Conservation (phyloP, 2,888 invertebrate species). For the Caenorhabditis doughertyi region DNA sequence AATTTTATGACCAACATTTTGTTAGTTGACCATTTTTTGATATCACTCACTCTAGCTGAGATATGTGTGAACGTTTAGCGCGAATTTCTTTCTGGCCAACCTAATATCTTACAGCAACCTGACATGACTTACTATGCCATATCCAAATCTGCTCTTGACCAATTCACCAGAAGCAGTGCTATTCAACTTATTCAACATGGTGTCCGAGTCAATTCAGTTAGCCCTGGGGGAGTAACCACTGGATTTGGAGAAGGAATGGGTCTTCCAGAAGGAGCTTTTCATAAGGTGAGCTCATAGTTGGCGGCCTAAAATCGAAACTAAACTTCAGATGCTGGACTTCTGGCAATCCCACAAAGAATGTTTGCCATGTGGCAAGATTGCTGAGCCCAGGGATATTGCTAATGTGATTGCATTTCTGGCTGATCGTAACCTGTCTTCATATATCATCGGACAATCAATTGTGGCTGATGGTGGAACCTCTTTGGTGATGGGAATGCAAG, state of each 20-base stretch:
- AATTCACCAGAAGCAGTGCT: constrained; percentile 32
- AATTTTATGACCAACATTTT: no score
- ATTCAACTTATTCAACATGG: constrained; percentile 41
- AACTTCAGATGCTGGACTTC: not conserved
- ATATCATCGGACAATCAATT: constrained; percentile 55
- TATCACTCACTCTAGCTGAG: no score
- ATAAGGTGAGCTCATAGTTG: not conserved
- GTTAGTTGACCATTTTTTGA: no score
- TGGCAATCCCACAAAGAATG: constrained; percentile 16
- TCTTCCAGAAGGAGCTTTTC: not conserved
- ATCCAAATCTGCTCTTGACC: constrained; percentile 41
- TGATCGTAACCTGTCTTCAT: constrained; percentile 40
- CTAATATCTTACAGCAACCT: not conserved
- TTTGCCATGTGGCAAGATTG: constrained; percentile 32
- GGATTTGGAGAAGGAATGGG: constrained; percentile 34
- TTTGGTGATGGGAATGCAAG: constrained; percentile 24
- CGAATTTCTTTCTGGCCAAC: no score
- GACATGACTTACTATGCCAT: constrained; percentile 29
- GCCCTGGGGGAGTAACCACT: constrained; percentile 30
- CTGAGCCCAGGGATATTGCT: constrained; percentile 47
- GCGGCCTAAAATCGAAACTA: no score
- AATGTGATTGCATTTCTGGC: constrained; percentile 52
- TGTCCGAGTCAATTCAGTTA: constrained; percentile 48
- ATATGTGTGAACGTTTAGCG: no score
- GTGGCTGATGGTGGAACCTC: constrained; percentile 48